Base-by-base conservation (phyloP, 2,797 vertebrate genomes). In the Rhinella marina region DNA sequence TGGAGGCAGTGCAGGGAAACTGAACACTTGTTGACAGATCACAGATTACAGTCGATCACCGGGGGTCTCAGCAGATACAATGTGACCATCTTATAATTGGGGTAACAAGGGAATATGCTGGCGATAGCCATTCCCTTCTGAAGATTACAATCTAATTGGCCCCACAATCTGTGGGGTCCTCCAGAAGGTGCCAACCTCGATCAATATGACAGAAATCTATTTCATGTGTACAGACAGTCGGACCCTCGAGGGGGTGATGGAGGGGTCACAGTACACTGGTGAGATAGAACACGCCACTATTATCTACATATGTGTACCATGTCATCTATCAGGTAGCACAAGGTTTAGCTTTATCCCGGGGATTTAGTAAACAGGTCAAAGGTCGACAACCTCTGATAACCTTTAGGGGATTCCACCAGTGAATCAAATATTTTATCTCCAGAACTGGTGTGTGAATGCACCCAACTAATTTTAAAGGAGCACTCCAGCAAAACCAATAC, bases 361-460 rank as follows among this genome's bases (percentile, higher is more conserved):
- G 77, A n/a, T 86, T 81, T 81, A 79, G 50, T 81, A 62, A 75
- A 73, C 56, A 87, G 77, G 79, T 73, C 59, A 87, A 54, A 82
- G 86, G 78, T 70, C 54, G 17, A 21, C 29, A 73, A 9, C 66
- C 50, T 81, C 70, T 81, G 66, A 87, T 75, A 75, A 87, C 85
- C 14, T 77, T 77, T 48, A 7, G 13, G 17, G 14, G 32, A 77
- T 76, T 25, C 19, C 50, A 13, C 7, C 54, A 29, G 61, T 5
- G 48, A 61, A 77, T 29, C 3, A 17, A 11, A 76, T 62, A 48
- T 76, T 41, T 85, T 50, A 9, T 32, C 23, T 57, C 12, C 17
- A 72, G 27, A 17, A 16, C 41, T 41, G 23, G 12, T 16, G 13
- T 68, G 54, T 12, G 14, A 12, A 72, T 64, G n/a, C 23, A n/a